phyloP scores from a whole-genome alignment of 2,113 vertebrate species.

The Thymallus thymallus region DNA sequence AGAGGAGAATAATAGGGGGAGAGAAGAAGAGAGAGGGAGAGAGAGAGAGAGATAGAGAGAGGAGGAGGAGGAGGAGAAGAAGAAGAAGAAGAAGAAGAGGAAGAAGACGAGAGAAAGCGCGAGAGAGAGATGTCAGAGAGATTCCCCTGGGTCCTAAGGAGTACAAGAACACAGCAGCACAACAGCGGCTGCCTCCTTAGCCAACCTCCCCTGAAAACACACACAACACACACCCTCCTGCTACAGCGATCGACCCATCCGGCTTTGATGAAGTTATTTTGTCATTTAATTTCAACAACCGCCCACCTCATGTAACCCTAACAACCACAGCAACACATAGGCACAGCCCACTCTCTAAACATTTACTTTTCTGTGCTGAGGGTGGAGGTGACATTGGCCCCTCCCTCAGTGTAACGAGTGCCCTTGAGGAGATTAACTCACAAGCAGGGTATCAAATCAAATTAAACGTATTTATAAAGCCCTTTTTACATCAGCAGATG shows the following conservation, averaged over 20 bases:
- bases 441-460: too few relatives aligned
- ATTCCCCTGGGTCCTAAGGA: conserved; percentile 39
- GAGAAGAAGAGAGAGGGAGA: background rate
- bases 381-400: too few relatives aligned
- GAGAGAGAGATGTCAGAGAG: background rate
- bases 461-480: background rate
- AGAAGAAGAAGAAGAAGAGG: conserved; percentile 25
- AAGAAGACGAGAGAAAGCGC: background rate
- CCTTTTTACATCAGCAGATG: too few relatives aligned
- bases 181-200: conserved; percentile 37
- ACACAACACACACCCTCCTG: background rate
- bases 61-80: conserved; percentile 40
- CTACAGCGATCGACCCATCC: conserved; percentile 23
- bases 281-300: conserved; percentile 31
- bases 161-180: conserved; percentile 19
- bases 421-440: too few relatives aligned
- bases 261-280: conserved; percentile 56
- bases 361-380: too few relatives aligned
- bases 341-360: too few relatives aligned
- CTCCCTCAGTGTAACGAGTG: too few relatives aligned
- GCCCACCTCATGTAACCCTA: too few relatives aligned
- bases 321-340: too few relatives aligned
- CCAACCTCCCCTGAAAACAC: conserved; percentile 22
- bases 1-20: conserved; percentile 4
- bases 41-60: background rate